phyloP scores from a whole-genome alignment of 1,140 invertebrate genomes.

The Meloidogyne exigua region DNA sequence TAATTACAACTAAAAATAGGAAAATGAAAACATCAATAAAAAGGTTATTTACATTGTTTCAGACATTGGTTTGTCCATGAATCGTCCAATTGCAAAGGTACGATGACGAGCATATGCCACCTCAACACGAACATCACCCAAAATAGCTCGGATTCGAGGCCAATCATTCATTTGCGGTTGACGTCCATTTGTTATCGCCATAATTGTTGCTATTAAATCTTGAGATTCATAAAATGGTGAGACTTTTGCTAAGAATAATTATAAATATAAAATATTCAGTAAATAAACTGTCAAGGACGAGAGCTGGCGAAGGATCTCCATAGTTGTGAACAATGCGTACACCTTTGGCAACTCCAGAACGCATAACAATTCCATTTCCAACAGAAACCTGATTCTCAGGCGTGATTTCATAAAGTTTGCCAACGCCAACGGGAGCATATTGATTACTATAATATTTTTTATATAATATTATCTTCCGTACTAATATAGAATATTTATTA shows the following conservation, averaged over 20 bases:
- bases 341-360: constrained; percentile 38
- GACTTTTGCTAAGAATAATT: constrained; percentile 37
- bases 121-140: constrained; percentile 37
- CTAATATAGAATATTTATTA: too few species aligned
- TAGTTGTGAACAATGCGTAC: constrained; percentile 40
- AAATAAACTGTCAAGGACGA: constrained; percentile 34
- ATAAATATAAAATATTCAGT: not conserved
- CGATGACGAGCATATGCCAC: constrained; percentile 38
- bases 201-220: constrained; percentile 21
- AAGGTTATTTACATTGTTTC: constrained; percentile 23
- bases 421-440: constrained; percentile 36
- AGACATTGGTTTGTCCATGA: constrained; percentile 38
- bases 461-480: not conserved
- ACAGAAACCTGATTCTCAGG: constrained; percentile 27
- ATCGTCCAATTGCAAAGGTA: constrained; percentile 34
- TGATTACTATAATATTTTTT: constrained; percentile 29
- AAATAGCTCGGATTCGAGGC: constrained; percentile 27
- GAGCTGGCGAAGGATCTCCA: constrained; percentile 34
- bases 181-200: constrained; percentile 30
- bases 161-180: constrained; percentile 30
- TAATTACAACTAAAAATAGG: constrained; percentile 16
- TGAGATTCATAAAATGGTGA: constrained; percentile 36
- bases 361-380: constrained; percentile 37
- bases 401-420: constrained; percentile 35
- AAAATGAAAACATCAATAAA: not conserved